These are phyloP conservation scores for Larimichthys crocea DNA, from an alignment of 2,113 vertebrate genomes.

Conservation along the genomic window DNA sequence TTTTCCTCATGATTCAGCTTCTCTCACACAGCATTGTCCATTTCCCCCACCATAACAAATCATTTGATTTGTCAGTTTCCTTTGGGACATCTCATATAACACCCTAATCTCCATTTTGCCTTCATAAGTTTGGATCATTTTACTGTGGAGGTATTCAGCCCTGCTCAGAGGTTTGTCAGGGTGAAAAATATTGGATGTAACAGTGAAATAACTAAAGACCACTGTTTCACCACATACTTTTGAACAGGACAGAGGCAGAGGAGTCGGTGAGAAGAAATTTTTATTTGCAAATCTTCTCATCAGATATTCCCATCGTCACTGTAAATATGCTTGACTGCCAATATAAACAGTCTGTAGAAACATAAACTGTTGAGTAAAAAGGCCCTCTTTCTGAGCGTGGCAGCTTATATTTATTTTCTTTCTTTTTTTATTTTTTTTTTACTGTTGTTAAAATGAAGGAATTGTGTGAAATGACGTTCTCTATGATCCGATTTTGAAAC, in stretches of 20 bases:
- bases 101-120: constrained; percentile 68
- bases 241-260: constrained; percentile 21
- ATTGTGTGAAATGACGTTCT: constrained; percentile 8
- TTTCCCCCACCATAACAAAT: constrained; percentile 65
- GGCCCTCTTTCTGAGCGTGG: background rate
- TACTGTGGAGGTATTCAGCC: constrained; percentile 45
- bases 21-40: constrained; percentile 48
- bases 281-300: constrained; percentile 48
- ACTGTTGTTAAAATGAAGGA: constrained; percentile 30
- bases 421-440: background rate
- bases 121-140: constrained; percentile 57
- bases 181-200: constrained; percentile 38
- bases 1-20: constrained; percentile 59
- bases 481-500: constrained; percentile 20
- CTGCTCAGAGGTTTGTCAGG: constrained; percentile 47
- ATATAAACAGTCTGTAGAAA: constrained; percentile 51
- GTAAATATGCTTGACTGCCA: constrained; percentile 52
- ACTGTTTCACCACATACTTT: constrained; percentile 34
- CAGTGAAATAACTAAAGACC: constrained; percentile 31
- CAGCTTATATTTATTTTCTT: background rate
- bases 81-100: constrained; percentile 68
- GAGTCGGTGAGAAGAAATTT: constrained; percentile 29
- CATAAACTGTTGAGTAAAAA: constrained; percentile 36
- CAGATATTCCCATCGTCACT: constrained; percentile 40
- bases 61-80: constrained; percentile 66